phyloP scores from a whole-genome alignment of 1,140 invertebrate genomes.

The Drosophila sulfurigaster region DNA sequence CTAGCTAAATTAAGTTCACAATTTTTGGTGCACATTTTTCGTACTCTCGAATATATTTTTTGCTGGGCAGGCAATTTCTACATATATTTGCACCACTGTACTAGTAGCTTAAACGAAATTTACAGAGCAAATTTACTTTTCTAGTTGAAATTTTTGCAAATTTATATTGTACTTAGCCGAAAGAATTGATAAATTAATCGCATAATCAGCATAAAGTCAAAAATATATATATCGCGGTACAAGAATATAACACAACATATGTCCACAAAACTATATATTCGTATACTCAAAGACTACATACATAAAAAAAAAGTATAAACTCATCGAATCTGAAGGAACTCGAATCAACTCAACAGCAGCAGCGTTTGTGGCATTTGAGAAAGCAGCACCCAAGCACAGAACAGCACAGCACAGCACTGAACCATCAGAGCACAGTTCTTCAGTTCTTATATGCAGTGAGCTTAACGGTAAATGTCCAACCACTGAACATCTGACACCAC shows the following conservation, averaged over 20 bases:
- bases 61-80: conserved; percentile 14
- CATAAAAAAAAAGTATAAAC: conserved; percentile 18
- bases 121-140: conserved; percentile 6
- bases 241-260: conserved; percentile 33
- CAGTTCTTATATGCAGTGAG: conserved; percentile 32
- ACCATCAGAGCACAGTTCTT: conserved; percentile 8
- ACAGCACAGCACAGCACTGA: conserved; percentile 7
- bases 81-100: conserved; percentile 35
- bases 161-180: conserved; percentile 28
- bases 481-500: conserved; percentile 30
- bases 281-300: conserved; percentile 20
- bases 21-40: conserved; percentile 34
- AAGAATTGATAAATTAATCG: conserved; percentile 9
- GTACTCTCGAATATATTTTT: conserved; percentile 11
- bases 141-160: conserved; percentile 35
- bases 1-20: conserved; percentile 49
- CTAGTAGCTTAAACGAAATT: conserved; percentile 24
- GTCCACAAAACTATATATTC: conserved; percentile 33
- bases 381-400: conserved; percentile 18
- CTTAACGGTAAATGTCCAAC: conserved; percentile 66
- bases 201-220: conserved; percentile 5
- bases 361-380: conserved; percentile 31
- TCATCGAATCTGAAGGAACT: conserved; percentile 35
- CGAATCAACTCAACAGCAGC: conserved; percentile 1
- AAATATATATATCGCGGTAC: conserved; percentile 19